Evolutionary conservation across 2,113 vertebrate species (phyloP).

Genomic region (Grus americana): DNA sequence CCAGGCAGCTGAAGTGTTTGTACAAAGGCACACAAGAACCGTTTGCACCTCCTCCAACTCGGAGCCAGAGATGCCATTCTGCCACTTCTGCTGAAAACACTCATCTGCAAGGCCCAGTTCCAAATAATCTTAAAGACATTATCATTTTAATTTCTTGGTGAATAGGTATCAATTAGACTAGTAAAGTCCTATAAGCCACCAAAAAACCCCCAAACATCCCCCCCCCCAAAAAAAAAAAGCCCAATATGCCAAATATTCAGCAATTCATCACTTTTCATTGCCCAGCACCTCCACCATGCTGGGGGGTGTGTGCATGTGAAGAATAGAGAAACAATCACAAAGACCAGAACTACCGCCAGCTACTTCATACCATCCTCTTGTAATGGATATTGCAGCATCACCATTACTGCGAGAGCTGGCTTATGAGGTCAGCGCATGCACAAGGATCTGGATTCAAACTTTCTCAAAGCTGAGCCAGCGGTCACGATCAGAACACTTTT

Average conservation of each 20-base stretch:
- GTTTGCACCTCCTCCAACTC: not conserved
- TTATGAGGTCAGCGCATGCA: not conserved
- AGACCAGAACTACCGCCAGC: not conserved
- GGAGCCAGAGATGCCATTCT: not conserved
- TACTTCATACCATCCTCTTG: not conserved
- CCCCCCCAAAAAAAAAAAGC: too few relatives aligned
- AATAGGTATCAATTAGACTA: not conserved
- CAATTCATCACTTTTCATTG: not conserved
- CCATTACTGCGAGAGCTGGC: not conserved
- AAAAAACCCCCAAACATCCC: not conserved
- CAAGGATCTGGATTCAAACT: not conserved
- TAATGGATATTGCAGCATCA: not conserved
- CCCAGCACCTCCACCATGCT: not conserved
- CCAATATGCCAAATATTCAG: not conserved
- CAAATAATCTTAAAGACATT: not conserved
- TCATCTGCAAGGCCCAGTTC: not conserved
- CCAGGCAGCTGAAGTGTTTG: not conserved
- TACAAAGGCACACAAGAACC: not conserved
- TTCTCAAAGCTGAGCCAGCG: not conserved
- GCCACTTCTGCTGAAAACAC: not conserved
- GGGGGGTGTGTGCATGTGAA: too few relatives aligned
- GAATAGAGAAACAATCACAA: not conserved
- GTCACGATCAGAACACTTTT: not conserved
- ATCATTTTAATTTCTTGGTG: not conserved
- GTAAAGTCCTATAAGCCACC: not conserved